Base-by-base conservation (phyloP, 2,797 vertebrate genomes). In the Pampus argenteus region DNA sequence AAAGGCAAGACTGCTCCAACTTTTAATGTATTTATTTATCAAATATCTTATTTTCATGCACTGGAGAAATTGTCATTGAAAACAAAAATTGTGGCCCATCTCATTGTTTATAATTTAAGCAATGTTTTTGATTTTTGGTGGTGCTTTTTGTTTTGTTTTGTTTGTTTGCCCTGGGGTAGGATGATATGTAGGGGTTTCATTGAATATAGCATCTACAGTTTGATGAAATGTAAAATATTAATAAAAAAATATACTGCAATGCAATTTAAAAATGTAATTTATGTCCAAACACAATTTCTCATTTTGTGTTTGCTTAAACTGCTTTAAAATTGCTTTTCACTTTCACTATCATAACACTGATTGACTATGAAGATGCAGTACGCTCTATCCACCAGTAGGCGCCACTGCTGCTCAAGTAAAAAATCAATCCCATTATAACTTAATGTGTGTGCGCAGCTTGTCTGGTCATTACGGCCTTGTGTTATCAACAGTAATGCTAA, bases 401-500 rank as follows among this genome's bases (percentile, higher is more conserved):
- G 82, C 55, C 89, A 3, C 57, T 79, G 67, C 70, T 54, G 13
- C 7, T 2, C 5, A 60, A 3, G 34, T 26, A 18, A 9, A 18
- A 9, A 40, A 34, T 42, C 9, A 5, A 28, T 10, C 31, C 1
- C 42, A 0, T 0, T 55, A 15, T 4, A 0, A 34, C 25, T 31
- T 14, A 66, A 70, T 74, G 59, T 6, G 2, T 3, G 6, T 80
- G 90, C 91, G 90, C 89, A 5, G 17, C 74, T 90, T 60, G 23
- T 84, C 17, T 0, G 2, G 2, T n/a, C 66, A 72, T 84, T 91
- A 90, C 83, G 18, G n/a, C 76, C 11, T 9, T 63, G 64, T 70
- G 74, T 86, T 84, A 83, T 83, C 80, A 90, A 76, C 73, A 83
- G 67, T 58, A 36, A 86, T 76, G 89, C 78, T 83, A 86, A 74